Conservation (phyloP, 2,113 vertebrate species). For the Neogobius melanostomus region DNA sequence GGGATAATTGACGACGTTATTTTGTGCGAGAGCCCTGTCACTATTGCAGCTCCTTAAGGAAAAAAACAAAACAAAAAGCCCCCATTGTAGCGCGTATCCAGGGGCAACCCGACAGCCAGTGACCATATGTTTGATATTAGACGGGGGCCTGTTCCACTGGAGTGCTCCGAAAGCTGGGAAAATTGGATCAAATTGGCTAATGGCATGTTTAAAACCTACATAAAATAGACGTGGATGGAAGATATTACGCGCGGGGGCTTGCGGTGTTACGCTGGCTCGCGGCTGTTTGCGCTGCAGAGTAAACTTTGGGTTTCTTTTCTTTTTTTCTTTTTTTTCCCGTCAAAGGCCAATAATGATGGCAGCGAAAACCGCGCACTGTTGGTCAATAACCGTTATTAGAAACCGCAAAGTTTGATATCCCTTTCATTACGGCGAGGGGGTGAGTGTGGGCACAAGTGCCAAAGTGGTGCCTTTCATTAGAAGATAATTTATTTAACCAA, state of each 20-base stretch:
- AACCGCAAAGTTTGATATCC: slow-evolving; percentile 68
- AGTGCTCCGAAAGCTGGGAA: slow-evolving; percentile 79
- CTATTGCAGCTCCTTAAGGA: slow-evolving; percentile 64
- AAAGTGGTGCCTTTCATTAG: slow-evolving; percentile 46
- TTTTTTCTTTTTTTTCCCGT: slow-evolving; percentile 47
- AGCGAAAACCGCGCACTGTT: slow-evolving; percentile 67
- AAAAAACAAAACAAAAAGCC: background rate
- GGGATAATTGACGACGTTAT: slow-evolving; percentile 73
- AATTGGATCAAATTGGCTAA: slow-evolving; percentile 87
- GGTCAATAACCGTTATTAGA: slow-evolving; percentile 73
- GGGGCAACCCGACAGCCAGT: slow-evolving; percentile 48
- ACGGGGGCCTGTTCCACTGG: slow-evolving; percentile 80
- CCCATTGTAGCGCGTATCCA: slow-evolving; percentile 58
- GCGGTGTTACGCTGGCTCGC: slow-evolving; percentile 59
- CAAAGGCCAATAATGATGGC: slow-evolving; percentile 70
- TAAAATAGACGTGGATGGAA: slow-evolving; percentile 81
- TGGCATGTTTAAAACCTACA: slow-evolving; percentile 84
- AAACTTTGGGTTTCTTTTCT: slow-evolving; percentile 70
- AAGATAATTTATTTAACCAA: slow-evolving; percentile 23
- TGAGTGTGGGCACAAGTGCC: slow-evolving; percentile 26
- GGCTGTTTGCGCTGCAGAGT: slow-evolving; percentile 64
- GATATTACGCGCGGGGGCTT: slow-evolving; percentile 72
- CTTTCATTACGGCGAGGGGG: slow-evolving; percentile 61
- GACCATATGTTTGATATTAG: slow-evolving; percentile 86
- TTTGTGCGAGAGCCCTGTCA: slow-evolving; percentile 63